Conservation (phyloP, 1,140 invertebrate species). For the Polyergus mexicanus region DNA sequence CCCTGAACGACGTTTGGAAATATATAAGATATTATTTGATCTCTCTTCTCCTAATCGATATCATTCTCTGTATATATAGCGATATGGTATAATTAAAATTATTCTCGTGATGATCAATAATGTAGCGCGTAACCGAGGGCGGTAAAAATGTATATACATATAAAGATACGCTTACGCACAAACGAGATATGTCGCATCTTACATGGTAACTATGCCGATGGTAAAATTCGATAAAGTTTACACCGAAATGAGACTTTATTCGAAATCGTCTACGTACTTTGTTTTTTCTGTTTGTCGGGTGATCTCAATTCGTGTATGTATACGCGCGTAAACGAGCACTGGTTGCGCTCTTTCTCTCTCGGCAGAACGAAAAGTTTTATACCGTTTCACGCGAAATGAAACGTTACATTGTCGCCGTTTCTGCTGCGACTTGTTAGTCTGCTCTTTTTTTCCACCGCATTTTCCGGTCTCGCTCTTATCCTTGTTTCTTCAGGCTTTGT, state of each 20-base stretch:
- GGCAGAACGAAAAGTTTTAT: slow-evolving; percentile 59
- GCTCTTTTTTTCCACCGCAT: not conserved
- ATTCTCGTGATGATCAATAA: slow-evolving; percentile 1
- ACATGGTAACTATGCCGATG: not conserved
- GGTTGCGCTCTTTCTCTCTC: not conserved
- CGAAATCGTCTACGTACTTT: not conserved
- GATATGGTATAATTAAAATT: slow-evolving; percentile 10
- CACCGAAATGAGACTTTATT: slow-evolving; percentile 73
- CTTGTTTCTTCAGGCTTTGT: not conserved
- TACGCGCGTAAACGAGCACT: not conserved
- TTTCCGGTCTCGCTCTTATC: slow-evolving; percentile 9
- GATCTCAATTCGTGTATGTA: not conserved
- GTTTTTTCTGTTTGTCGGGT: not conserved
- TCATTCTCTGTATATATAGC: too few relatives aligned
- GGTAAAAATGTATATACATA: slow-evolving; percentile 30
- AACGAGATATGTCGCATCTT: slow-evolving; percentile 68
- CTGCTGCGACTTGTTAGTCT: not conserved
- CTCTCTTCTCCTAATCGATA: too few relatives aligned
- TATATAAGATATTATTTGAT: not conserved
- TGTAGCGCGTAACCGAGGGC: not conserved
- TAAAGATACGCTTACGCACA: slow-evolving; percentile 73
- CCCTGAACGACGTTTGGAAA: not conserved
- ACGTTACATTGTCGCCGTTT: slow-evolving; percentile 51
- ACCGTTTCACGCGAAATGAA: slow-evolving; percentile 59
- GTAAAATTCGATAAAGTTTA: slow-evolving; percentile 79